Percentiles rank a stretch among this genome's conserved stretches.
phyloP scores from a whole-genome alignment of 2,888 invertebrate genomes.

The Coecobrya sp. region DNA sequence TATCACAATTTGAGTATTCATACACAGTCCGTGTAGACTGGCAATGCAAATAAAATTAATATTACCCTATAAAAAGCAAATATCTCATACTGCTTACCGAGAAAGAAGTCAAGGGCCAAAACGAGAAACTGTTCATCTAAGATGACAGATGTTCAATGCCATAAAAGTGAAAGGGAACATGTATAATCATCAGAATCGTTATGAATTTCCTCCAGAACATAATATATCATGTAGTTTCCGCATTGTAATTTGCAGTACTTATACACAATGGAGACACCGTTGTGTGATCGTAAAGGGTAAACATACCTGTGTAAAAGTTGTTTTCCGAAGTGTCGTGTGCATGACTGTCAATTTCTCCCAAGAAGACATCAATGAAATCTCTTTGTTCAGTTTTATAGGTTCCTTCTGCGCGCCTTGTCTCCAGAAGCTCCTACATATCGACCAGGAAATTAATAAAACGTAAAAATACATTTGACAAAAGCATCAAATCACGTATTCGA shows the following conservation, averaged over 20 bases:
- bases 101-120: conserved; percentile 81
- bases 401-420: conserved; percentile 76
- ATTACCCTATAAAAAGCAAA: conserved; percentile 14
- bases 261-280: no score
- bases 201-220: conserved; percentile 6
- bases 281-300: no score
- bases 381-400: conserved; percentile 81
- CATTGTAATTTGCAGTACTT: not conserved
- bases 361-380: conserved; percentile 85
- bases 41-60: conserved; percentile 38
- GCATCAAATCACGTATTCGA: no score
- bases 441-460: not conserved
- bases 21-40: not conserved
- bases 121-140: conserved; percentile 83
- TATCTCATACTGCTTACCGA: conserved; percentile 52
- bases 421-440: conserved; percentile 70
- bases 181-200: conserved; percentile 55
- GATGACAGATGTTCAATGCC: conserved; percentile 41
- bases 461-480: no score
- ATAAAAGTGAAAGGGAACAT: conserved; percentile 44
- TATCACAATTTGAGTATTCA: conserved; percentile 45
- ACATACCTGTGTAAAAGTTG: conserved; percentile 83
- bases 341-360: conserved; percentile 83
- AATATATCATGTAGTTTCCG: not conserved
- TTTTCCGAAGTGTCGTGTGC: conserved; percentile 77